These are phyloP conservation scores for Accipiter virgatus DNA, from an alignment of 2,113 vertebrate genomes.

Conservation along the genomic window DNA sequence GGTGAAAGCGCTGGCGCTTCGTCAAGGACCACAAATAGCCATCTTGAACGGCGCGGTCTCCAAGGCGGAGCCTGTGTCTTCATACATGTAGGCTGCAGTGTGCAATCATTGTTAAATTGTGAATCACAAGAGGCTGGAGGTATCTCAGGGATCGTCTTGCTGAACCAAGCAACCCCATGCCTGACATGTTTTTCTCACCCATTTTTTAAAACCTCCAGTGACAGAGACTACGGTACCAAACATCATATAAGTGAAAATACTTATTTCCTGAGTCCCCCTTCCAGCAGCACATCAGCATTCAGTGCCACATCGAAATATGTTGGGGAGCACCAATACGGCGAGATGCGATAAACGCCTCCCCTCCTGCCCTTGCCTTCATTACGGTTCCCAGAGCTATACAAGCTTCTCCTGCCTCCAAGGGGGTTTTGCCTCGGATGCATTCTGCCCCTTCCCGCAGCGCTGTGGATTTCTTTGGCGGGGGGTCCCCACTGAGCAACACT, in stretches of 20 bases:
- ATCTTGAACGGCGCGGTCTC: background rate
- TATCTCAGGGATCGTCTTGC: background rate
- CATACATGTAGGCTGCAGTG: background rate
- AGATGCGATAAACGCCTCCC: background rate
- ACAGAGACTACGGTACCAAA: background rate
- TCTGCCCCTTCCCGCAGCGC: background rate
- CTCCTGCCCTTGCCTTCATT: background rate
- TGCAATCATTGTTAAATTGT: background rate
- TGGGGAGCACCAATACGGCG: accelerated
- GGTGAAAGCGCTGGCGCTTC: background rate
- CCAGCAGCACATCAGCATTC: background rate
- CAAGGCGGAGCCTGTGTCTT: accelerated
- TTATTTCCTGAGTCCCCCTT: no score
- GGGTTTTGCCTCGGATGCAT: background rate
- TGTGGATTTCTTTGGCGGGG: background rate
- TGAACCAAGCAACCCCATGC: background rate
- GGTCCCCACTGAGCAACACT: background rate
- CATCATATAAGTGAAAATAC: no score
- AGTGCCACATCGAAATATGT: accelerated
- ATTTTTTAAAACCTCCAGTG: background rate
- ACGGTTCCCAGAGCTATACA: background rate
- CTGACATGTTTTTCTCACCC: background rate
- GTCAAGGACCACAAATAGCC: background rate
- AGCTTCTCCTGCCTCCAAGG: background rate
- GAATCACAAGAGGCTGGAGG: background rate